Conservation (phyloP, 2,113 vertebrate species). For the Actinemys pallida region DNA sequence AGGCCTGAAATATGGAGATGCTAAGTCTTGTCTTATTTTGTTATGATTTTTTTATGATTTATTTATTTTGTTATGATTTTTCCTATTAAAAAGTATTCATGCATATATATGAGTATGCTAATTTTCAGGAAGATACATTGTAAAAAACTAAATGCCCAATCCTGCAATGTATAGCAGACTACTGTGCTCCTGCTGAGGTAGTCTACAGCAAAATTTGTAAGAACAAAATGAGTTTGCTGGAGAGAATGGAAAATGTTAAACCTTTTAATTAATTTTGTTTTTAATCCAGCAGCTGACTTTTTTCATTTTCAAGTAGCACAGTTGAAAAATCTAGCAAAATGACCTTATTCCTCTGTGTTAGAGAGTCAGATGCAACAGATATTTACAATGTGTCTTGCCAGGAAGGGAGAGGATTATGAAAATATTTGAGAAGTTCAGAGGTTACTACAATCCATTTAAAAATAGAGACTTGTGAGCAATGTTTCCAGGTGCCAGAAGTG, state of each 20-base stretch:
- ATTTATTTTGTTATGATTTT: background rate
- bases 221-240: background rate
- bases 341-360: background rate
- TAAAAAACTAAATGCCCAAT: background rate
- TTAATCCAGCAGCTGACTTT: constrained; percentile 41
- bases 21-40: background rate
- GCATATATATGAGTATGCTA: background rate
- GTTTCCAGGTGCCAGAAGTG: constrained; percentile 51
- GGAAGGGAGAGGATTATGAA: constrained; percentile 39
- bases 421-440: constrained; percentile 48
- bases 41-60: background rate
- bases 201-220: constrained; percentile 35
- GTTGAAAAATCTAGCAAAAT: constrained; percentile 3
- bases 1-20: background rate
- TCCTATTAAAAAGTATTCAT: background rate
- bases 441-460: constrained; percentile 47
- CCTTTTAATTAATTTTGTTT: background rate
- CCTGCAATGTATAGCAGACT: background rate
- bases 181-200: background rate
- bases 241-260: constrained; percentile 30
- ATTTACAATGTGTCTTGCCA: background rate
- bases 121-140: fast-evolving
- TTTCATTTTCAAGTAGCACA: constrained; percentile 32
- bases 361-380: background rate
- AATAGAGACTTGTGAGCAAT: constrained; percentile 53